Conservation (phyloP, 2,888 invertebrate species). For the Macrophya alboannulata region DNA sequence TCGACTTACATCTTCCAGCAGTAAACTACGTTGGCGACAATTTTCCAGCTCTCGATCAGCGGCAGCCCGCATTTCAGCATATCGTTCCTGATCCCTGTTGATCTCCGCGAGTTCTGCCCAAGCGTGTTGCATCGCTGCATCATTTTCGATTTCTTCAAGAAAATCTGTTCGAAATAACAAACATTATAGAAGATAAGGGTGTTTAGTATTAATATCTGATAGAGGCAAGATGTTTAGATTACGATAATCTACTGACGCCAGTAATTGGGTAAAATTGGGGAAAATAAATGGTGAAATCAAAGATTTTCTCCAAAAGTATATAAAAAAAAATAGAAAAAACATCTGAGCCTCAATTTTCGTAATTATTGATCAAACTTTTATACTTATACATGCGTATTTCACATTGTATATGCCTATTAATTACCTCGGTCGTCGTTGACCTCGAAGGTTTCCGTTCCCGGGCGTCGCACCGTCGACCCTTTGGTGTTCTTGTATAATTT, state of each 20-base stretch:
- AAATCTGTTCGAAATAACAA: conserved; percentile 60
- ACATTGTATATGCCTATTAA: not conserved
- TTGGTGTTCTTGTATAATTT: conserved; percentile 85
- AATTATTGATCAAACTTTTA: not conserved
- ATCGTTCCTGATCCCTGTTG: conserved; percentile 92
- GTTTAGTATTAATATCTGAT: not conserved
- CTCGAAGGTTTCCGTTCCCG: conserved; percentile 68
- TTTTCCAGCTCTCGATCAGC: conserved; percentile 92
- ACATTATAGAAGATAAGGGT: not conserved
- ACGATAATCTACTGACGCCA: conserved; percentile 22
- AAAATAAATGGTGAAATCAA: not conserved
- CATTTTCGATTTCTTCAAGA: conserved; percentile 82
- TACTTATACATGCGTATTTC: conserved; percentile 20
- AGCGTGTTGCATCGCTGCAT: conserved; percentile 89
- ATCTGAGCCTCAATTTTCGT: not conserved
- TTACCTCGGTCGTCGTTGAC: conserved; percentile 70
- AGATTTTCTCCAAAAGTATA: not conserved
- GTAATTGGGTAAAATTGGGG: too few relatives aligned
- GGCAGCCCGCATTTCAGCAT: conserved; percentile 88
- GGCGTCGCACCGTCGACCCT: conserved; percentile 78
- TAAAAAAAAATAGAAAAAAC: not conserved
- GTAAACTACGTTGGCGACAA: conserved; percentile 89
- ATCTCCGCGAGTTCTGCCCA: conserved; percentile 93
- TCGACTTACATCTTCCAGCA: conserved; percentile 90
- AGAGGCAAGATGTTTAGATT: not conserved